Conservation (phyloP, 2,113 vertebrate species). For the Butorides virescens region DNA sequence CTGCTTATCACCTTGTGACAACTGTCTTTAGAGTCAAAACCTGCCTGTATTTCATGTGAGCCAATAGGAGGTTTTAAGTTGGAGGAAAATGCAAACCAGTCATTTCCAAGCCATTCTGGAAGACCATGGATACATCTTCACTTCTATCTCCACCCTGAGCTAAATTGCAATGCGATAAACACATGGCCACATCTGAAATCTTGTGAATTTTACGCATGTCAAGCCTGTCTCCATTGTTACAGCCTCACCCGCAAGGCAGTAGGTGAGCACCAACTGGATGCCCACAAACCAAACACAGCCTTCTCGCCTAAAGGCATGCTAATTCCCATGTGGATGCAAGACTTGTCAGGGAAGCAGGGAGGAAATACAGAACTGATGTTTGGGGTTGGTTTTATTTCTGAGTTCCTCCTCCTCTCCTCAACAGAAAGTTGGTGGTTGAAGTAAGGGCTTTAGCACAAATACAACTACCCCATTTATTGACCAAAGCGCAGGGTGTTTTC, state of each 20-base stretch:
- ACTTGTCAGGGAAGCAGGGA: not conserved
- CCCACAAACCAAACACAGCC: not conserved
- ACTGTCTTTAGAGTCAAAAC: not conserved
- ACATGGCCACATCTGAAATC: not conserved
- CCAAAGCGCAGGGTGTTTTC: not conserved
- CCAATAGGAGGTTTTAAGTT: not conserved
- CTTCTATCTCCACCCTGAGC: not conserved
- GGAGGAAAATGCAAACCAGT: not conserved
- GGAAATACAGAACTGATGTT: not conserved
- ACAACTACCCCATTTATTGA: not conserved
- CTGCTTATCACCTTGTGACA: not conserved
- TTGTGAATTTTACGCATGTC: accelerated
- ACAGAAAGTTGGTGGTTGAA: not conserved
- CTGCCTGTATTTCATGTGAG: not conserved
- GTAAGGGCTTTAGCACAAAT: not conserved
- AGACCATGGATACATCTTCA: not conserved
- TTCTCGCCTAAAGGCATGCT: not conserved
- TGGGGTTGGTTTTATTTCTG: not conserved
- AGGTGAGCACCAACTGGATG: not conserved
- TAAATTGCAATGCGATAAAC: not conserved
- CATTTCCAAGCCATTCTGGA: not conserved
- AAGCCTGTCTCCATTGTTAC: not conserved
- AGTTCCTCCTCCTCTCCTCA: not conserved
- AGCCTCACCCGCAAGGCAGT: not conserved
- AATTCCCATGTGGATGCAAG: not conserved